Evolutionary conservation across 2,797 vertebrate species (phyloP).

Genomic region (Allobates femoralis): DNA sequence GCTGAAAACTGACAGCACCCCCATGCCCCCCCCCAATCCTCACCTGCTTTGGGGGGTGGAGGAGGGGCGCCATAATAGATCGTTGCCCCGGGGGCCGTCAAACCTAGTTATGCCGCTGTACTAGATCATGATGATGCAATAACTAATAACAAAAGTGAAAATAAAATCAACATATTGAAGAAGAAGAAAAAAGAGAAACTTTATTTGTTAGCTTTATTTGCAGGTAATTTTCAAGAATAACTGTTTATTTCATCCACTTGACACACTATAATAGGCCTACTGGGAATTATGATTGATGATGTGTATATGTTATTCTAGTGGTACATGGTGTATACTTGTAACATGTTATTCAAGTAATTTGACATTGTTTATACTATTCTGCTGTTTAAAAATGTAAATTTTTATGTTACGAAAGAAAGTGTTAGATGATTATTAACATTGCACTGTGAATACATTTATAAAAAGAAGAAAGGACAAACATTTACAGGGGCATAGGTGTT

Average conservation of each 20-base stretch:
- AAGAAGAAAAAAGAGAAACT: not conserved
- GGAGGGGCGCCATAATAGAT: too few relatives aligned
- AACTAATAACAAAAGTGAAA: too few relatives aligned
- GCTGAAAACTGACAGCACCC: too few relatives aligned
- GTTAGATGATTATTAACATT: not conserved
- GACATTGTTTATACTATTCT: conserved; percentile 35
- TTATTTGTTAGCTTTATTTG: not conserved
- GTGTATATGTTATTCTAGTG: conserved; percentile 28
- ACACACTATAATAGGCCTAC: conserved; percentile 1
- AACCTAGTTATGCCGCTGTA: too few relatives aligned
- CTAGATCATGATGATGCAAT: too few relatives aligned
- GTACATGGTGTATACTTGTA: conserved; percentile 34
- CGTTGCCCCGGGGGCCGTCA: too few relatives aligned
- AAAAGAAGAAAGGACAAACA: not conserved
- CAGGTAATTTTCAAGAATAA: not conserved
- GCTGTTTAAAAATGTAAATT: conserved; percentile 8
- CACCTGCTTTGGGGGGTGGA: too few relatives aligned
- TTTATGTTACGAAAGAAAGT: not conserved
- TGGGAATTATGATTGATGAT: conserved; percentile 45
- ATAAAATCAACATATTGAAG: not conserved
- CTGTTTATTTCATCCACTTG: not conserved
- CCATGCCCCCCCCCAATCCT: too few relatives aligned
- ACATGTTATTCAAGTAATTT: conserved; percentile 24
- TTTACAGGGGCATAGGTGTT: not conserved
- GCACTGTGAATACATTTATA: not conserved